phyloP scores from a whole-genome alignment of 2,888 invertebrate species.

The Orthosia cruda region DNA sequence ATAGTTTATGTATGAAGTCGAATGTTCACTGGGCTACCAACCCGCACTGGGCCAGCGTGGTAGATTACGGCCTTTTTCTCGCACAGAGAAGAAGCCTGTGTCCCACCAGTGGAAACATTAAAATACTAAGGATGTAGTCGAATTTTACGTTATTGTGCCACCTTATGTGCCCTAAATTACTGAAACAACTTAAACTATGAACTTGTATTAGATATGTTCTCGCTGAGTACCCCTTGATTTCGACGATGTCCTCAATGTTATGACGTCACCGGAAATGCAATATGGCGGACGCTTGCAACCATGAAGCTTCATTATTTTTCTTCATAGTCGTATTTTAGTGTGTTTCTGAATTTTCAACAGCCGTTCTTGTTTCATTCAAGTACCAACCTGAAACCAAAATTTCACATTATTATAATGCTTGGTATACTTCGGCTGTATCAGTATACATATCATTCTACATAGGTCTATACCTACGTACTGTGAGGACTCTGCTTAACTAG shows the following conservation, averaged over 20 bases:
- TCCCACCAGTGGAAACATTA: too few relatives aligned
- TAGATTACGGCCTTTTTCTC: too few relatives aligned
- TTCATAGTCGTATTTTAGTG: neutral
- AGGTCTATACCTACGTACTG: too few relatives aligned
- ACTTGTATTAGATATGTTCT: neutral
- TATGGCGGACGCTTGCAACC: conserved; percentile 1
- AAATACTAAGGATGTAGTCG: too few relatives aligned
- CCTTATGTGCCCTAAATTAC: neutral
- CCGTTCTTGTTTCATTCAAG: neutral
- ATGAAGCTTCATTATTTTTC: neutral
- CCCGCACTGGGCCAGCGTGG: too few relatives aligned
- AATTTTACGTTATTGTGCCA: too few relatives aligned
- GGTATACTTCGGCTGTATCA: neutral
- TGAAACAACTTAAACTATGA: neutral
- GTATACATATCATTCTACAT: neutral
- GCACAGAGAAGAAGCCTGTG: too few relatives aligned
- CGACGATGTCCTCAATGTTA: neutral
- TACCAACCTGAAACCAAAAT: neutral
- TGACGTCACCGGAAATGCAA: neutral
- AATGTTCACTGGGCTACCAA: too few relatives aligned
- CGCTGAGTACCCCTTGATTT: conserved; percentile 9
- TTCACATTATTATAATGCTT: conserved; percentile 5
- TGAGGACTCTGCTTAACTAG: too few relatives aligned
- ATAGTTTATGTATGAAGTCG: too few relatives aligned
- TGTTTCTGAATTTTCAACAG: neutral